These are phyloP conservation scores for Platichthys stellatus DNA, from an alignment of 2,113 vertebrate genomes.

Conservation along the genomic window DNA sequence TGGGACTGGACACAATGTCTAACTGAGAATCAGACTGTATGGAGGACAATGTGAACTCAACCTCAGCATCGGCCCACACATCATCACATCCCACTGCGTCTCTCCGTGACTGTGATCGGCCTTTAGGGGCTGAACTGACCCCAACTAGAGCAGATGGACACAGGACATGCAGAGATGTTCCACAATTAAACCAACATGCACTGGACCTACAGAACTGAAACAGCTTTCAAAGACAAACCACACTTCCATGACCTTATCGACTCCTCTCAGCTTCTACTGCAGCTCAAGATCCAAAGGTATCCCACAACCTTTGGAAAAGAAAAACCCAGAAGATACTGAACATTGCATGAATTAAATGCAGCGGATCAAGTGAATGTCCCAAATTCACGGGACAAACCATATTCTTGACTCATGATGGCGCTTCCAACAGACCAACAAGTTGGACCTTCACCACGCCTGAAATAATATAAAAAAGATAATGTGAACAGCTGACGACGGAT, in stretches of 20 bases:
- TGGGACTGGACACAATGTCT: conserved; percentile 95
- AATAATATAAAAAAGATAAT: conserved; percentile 9
- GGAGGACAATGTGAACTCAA: conserved; percentile 17
- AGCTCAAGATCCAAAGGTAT: conserved; percentile 12
- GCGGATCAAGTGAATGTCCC: conserved; percentile 6
- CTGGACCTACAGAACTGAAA: conserved; percentile 44
- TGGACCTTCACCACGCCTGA: conserved; percentile 20
- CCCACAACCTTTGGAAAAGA: conserved; percentile 3
- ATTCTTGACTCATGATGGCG: conserved; percentile 13
- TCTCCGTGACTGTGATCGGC: conserved; percentile 47
- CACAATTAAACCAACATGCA: conserved; percentile 43
- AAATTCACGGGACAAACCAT: neutral
- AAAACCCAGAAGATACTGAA: neutral
- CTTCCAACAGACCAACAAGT: conserved; percentile 12
- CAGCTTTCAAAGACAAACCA: conserved; percentile 33
- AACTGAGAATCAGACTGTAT: conserved; percentile 82
- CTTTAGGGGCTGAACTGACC: conserved; percentile 29
- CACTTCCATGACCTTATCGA: conserved; percentile 5
- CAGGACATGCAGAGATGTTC: conserved; percentile 31
- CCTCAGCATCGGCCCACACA: conserved; percentile 11
- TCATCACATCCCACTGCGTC: conserved; percentile 37
- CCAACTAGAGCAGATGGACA: conserved; percentile 18
- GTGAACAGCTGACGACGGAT: conserved; percentile 32
- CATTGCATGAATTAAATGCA: neutral
- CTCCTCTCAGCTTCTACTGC: conserved; percentile 20